Evolutionary conservation across 2,113 vertebrate species (phyloP).

Genomic region (Anarrhichthys ocellatus): DNA sequence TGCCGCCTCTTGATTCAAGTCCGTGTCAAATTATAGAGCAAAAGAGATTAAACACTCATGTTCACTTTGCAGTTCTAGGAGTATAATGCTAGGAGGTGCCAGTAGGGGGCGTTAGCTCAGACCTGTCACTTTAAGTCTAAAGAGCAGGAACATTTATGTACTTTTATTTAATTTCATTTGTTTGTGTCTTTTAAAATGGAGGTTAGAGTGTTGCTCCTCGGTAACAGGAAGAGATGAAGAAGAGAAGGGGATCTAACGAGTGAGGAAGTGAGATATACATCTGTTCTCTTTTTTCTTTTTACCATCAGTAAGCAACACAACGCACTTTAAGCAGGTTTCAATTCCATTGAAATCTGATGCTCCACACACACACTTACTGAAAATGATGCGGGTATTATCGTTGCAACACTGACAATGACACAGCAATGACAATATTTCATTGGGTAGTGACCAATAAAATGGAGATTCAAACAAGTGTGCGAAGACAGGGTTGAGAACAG

Average conservation of each 20-base stretch:
- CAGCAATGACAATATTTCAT: background rate
- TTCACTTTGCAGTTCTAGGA: background rate
- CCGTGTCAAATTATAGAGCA: slow-evolving; percentile 29
- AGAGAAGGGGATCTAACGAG: slow-evolving; percentile 13
- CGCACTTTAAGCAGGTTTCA: background rate
- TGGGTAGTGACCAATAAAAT: background rate
- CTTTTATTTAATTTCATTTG: background rate
- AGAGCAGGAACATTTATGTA: background rate
- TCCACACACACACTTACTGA: too few species aligned
- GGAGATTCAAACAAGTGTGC: background rate
- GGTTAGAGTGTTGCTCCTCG: background rate
- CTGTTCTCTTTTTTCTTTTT: slow-evolving; percentile 18
- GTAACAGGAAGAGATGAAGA: slow-evolving; percentile 48
- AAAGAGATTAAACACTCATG: slow-evolving; percentile 30
- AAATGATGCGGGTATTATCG: background rate
- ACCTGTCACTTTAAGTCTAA: background rate
- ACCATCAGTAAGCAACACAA: background rate
- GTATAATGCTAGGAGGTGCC: background rate
- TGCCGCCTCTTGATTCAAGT: slow-evolving; percentile 32
- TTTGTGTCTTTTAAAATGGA: background rate
- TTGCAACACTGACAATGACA: slow-evolving; percentile 6
- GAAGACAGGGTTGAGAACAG: background rate
- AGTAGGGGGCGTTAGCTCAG: slow-evolving; percentile 13
- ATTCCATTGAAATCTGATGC: slow-evolving; percentile 8
- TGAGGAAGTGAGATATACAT: slow-evolving; percentile 69